Conservation (phyloP, 2,888 invertebrate species). For the Heliconius erato region DNA sequence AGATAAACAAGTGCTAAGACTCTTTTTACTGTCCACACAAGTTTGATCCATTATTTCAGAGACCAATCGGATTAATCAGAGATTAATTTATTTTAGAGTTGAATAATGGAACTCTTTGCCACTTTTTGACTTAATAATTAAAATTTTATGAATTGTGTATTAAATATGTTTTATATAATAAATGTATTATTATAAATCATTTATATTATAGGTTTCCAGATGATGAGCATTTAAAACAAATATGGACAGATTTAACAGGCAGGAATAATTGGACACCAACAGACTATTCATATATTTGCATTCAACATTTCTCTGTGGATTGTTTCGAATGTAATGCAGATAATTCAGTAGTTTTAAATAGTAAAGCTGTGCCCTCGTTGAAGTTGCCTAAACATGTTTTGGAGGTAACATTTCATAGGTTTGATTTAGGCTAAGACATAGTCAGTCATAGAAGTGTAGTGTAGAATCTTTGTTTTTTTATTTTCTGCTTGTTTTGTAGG, state of each 20-base stretch:
- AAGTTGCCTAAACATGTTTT: slow-evolving; percentile 79
- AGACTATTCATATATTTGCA: slow-evolving; percentile 80
- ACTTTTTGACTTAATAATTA: no score
- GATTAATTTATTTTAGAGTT: no score
- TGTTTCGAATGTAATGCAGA: slow-evolving; percentile 74
- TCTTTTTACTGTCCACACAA: no score
- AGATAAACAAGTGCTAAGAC: no score
- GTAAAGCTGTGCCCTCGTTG: slow-evolving; percentile 77
- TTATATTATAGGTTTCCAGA: slow-evolving; percentile 73
- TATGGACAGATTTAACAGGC: slow-evolving; percentile 81
- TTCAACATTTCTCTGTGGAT: slow-evolving; percentile 81
- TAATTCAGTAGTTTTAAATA: slow-evolving; percentile 71
- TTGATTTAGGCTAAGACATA: not conserved
- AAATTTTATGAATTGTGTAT: no score
- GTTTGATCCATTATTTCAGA: no score
- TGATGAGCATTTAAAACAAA: slow-evolving; percentile 71
- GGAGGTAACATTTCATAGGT: slow-evolving; percentile 63
- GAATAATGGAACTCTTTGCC: no score
- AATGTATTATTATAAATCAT: not conserved
- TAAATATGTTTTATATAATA: no score
- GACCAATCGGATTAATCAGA: no score
- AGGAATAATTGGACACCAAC: slow-evolving; percentile 82
- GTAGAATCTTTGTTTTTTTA: no score
- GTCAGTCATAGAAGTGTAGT: no score
- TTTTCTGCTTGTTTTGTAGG: no score